These are phyloP conservation scores for Diadumene lineata DNA, from an alignment of 92 coral and sea anemone genomes.

Conservation along the genomic window DNA sequence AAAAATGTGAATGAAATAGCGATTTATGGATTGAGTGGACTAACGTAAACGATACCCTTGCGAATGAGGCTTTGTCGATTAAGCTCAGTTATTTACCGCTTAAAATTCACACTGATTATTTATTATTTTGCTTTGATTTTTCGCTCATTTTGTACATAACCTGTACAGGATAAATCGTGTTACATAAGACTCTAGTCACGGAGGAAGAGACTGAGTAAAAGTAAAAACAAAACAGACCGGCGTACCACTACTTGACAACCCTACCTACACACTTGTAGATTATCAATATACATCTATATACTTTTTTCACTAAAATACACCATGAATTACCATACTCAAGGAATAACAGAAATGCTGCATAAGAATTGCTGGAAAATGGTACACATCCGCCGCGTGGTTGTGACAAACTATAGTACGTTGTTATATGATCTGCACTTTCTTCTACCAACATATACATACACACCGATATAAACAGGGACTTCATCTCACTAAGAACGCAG, in stretches of 20 bases:
- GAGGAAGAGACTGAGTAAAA: not conserved
- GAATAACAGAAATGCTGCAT: not conserved
- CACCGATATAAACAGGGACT: not conserved
- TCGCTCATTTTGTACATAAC: not conserved
- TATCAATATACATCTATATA: too few relatives aligned
- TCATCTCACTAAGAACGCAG: not conserved
- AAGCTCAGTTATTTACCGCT: not conserved
- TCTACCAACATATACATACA: not conserved
- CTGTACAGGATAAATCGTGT: not conserved
- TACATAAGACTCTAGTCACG: not conserved
- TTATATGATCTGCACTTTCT: slow-evolving; percentile 33
- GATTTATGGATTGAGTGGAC: not conserved
- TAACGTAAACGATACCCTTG: not conserved
- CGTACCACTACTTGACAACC: too few relatives aligned
- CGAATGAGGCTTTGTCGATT: not conserved
- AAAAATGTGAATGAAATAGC: not conserved
- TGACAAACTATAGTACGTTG: slow-evolving; percentile 25
- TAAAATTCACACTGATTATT: not conserved
- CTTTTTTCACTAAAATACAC: too few relatives aligned
- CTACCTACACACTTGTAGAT: too few relatives aligned
- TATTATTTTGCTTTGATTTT: slow-evolving; percentile 1
- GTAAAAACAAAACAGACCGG: not conserved
- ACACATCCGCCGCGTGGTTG: not conserved
- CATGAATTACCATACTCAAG: not conserved
- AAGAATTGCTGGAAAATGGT: not conserved